Percentiles rank a stretch among this genome's conserved stretches.
Conservation (phyloP, 2,888 invertebrate genomes). For the Globia sparganii region DNA sequence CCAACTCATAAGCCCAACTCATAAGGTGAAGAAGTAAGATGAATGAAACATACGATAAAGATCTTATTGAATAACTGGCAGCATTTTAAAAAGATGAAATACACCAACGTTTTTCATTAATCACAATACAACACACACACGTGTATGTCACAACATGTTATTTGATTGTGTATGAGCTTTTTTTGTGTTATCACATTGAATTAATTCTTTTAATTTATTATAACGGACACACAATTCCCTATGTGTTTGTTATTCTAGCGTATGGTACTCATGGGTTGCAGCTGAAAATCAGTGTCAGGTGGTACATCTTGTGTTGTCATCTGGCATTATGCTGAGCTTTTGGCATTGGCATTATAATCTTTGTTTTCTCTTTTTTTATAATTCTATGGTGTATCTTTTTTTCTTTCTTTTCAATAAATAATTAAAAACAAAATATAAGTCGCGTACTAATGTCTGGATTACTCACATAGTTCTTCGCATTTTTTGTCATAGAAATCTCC, state of each 20-base stretch:
- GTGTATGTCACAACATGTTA: background rate
- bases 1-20: background rate
- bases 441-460: background rate
- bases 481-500: slow-evolving; percentile 65
- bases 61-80: background rate
- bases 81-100: too few species aligned
- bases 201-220: too few species aligned
- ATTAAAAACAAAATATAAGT: background rate
- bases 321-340: too few species aligned
- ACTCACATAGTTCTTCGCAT: slow-evolving; percentile 73
- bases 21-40: background rate
- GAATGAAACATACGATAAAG: background rate
- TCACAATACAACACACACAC: background rate
- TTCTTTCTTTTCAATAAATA: background rate
- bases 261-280: too few species aligned
- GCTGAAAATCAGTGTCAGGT: too few species aligned
- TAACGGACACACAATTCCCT: too few species aligned
- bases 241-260: too few species aligned
- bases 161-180: background rate
- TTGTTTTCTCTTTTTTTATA: background rate
- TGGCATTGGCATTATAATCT: too few species aligned
- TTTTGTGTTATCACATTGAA: too few species aligned
- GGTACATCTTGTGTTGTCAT: too few species aligned
- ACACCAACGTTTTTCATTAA: background rate
- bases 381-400: background rate